Evolutionary conservation across 2,113 vertebrate genomes (phyloP).

Genomic region (Neotragus pygmaeus): DNA sequence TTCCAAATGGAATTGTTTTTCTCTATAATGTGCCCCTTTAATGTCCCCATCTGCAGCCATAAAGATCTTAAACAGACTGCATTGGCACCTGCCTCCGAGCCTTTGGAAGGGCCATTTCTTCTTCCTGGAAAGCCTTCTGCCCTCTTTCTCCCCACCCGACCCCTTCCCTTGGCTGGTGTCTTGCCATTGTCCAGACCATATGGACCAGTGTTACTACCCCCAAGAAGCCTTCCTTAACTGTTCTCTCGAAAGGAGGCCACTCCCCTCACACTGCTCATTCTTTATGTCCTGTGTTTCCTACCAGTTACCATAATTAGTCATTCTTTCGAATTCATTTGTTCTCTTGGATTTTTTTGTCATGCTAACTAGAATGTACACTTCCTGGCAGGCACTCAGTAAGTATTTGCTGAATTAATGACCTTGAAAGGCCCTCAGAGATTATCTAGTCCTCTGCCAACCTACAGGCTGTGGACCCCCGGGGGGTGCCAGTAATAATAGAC

Average conservation of each 20-base stretch:
- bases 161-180: background rate
- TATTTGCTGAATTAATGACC: conserved; percentile 24
- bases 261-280: background rate
- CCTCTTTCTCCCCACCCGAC: background rate
- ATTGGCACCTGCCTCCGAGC: background rate
- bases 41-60: background rate
- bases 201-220: background rate
- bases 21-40: background rate
- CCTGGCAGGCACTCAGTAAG: background rate
- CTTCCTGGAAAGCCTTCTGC: background rate
- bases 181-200: background rate
- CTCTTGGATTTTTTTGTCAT: conserved; percentile 17
- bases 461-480: background rate
- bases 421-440: background rate
- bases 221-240: background rate
- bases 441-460: background rate
- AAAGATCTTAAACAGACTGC: background rate
- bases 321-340: background rate
- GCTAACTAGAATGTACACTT: background rate
- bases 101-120: background rate
- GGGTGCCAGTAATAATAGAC: background rate
- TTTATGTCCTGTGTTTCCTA: background rate
- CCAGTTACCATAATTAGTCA: background rate
- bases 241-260: background rate
- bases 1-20: background rate